Evolutionary conservation across 2,888 invertebrate genomes (phyloP).

Genomic region (Drosophila setosimentum): DNA sequence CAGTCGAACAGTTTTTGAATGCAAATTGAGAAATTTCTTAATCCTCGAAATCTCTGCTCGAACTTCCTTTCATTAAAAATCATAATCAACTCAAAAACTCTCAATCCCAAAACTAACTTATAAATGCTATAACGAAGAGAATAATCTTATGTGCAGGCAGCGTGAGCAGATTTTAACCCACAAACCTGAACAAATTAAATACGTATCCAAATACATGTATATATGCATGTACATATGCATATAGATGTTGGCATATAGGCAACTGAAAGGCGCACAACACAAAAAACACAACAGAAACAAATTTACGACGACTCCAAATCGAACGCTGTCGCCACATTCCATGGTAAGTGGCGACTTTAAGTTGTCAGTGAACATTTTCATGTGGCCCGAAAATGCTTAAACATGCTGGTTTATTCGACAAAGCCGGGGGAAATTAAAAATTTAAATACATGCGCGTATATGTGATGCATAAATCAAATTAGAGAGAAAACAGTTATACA

Average conservation of each 20-base stretch:
- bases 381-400: conserved; percentile 69
- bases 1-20: not conserved
- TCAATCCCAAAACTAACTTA: not conserved
- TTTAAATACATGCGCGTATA: conserved; percentile 41
- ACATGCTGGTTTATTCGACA: conserved; percentile 72
- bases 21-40: not conserved
- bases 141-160: conserved; percentile 20
- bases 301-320: conserved; percentile 57
- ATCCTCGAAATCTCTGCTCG: not conserved
- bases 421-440: conserved; percentile 61
- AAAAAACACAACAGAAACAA: conserved; percentile 1
- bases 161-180: conserved; percentile 13
- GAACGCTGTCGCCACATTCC: conserved; percentile 66
- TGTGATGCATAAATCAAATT: conserved; percentile 17
- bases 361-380: conserved; percentile 63
- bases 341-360: conserved; percentile 64
- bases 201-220: conserved; percentile 6
- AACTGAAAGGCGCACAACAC: conserved; percentile 26
- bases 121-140: conserved; percentile 16
- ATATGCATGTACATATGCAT: conserved; percentile 3
- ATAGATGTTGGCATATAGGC: conserved; percentile 14
- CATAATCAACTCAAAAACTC: not conserved
- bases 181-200: conserved; percentile 48
- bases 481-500: conserved; percentile 8
- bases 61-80: not conserved